These are phyloP conservation scores for Pseudobourletiella spinata DNA, from an alignment of 1,140 invertebrate species.

Conservation along the genomic window DNA sequence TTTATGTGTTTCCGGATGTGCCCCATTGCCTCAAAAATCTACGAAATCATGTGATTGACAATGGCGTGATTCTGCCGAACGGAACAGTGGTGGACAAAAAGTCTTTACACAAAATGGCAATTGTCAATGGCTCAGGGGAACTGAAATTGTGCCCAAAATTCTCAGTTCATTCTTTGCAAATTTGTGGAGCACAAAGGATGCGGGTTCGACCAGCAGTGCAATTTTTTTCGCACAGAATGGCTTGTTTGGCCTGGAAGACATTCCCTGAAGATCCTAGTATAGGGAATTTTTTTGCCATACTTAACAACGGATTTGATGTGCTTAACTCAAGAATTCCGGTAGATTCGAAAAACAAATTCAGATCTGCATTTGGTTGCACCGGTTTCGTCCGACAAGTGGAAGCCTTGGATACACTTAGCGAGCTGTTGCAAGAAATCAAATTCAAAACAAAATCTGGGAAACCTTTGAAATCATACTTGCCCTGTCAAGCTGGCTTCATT, in stretches of 20 bases:
- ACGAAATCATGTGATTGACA: slow-evolving; percentile 32
- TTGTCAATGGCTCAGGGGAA: slow-evolving; percentile 4
- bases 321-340: slow-evolving; percentile 20
- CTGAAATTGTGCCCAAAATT: slow-evolving; percentile 16
- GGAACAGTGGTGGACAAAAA: not conserved
- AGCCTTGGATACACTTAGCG: slow-evolving; percentile 10
- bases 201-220: slow-evolving; percentile 10
- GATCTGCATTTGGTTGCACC: slow-evolving; percentile 19
- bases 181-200: slow-evolving; percentile 13
- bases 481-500: slow-evolving; percentile 32
- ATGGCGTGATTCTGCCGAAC: slow-evolving; percentile 4
- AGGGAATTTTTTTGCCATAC: slow-evolving; percentile 19
- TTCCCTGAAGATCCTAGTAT: not conserved
- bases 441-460: not conserved
- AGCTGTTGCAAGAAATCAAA: not conserved
- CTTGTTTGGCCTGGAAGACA: not conserved
- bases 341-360: slow-evolving; percentile 8
- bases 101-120: not conserved
- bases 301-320: slow-evolving; percentile 28
- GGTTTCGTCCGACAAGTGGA: slow-evolving; percentile 14
- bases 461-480: not conserved
- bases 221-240: slow-evolving; percentile 2
- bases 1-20: slow-evolving; percentile 35
- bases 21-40: slow-evolving; percentile 34
- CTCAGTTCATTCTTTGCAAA: slow-evolving; percentile 4